Evolutionary conservation across 2,888 invertebrate genomes (phyloP), one percentile per base, ranked within the genome.

Genomic region (Cactoblastis cactorum): DNA sequence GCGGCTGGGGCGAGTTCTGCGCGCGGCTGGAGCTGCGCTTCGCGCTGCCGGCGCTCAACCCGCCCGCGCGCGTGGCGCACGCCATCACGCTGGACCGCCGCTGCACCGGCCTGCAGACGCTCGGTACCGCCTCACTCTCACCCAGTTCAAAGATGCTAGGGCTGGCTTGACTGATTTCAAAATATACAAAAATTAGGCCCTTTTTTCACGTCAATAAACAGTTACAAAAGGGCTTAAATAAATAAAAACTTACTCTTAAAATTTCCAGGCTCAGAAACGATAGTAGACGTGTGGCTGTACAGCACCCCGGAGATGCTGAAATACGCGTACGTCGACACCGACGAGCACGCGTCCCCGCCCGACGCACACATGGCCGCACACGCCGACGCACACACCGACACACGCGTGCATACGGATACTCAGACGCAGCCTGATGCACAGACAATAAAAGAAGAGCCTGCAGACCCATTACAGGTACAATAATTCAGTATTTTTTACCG

Each of bases 1-100:
- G 96, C 53, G 97, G 97, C 14, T 97, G 97, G 97, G 97, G 97
- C 9, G 97, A 97, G 86, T 97, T 97, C 83, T 95, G 96, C 0
- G 91, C 97, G 3, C 86, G 94, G 47, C 91, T 97, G 1, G 95
- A 96, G 74, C 85, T 97, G 1, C 94, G 94, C 77, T 97, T 97
- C 74, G 83, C 91, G 3, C 86, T 91, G 34, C 93, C 94, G 51
- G 75, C 89, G 5, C 78, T 93, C 12, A 96, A 97, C 76, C 94
- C 95, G 54, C 95, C 96, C 0, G 92, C 95, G 22, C 93, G 94
- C 60, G 84, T 97, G 11, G 92, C 95, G 49, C 97, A 97, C 78
- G 92, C 93, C 63, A 90, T 96, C 61, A 93, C 95, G 69, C 83
- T 97, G 56, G 97, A 97, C 77, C 91, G 94, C 57, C 94, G 94